A percentile compares a stretch with the other conserved stretches of the same genome.
Conservation (phyloP, 2,888 invertebrate genomes). For the Dyspetes luteomarginatus region DNA sequence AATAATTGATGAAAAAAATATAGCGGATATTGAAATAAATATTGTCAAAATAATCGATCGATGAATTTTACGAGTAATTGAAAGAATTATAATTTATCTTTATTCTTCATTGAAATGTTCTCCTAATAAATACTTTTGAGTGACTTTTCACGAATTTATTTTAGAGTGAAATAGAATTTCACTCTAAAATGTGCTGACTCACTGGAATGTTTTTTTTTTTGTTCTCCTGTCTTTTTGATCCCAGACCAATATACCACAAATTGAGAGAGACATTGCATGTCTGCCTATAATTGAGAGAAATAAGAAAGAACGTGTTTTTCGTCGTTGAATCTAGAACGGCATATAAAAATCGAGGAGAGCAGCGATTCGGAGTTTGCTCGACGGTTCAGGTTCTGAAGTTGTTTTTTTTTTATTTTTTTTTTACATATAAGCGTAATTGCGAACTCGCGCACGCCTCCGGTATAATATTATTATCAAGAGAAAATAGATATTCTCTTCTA, state of each 20-base stretch:
- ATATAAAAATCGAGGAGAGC: constrained; percentile 16
- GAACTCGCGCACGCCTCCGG: not conserved
- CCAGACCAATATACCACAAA: not conserved
- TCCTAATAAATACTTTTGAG: not conserved
- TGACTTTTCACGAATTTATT: not conserved
- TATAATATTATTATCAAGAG: constrained; percentile 42
- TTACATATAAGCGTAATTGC: not conserved
- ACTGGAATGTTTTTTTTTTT: constrained; percentile 2
- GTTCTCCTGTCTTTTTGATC: constrained; percentile 33
- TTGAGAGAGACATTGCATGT: constrained; percentile 38
- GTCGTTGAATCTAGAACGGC: constrained; percentile 32
- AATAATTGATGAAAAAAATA: no score
- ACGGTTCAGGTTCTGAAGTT: constrained; percentile 37
- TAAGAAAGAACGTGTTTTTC: constrained; percentile 22
- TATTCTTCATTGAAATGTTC: no score
- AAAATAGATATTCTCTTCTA: constrained; percentile 37
- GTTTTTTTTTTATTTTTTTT: constrained; percentile 13
- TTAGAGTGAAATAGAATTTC: constrained; percentile 23
- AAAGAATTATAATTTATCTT: not conserved
- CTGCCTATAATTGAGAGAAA: constrained; percentile 16
- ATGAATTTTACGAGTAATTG: not conserved
- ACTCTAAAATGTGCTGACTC: constrained; percentile 16
- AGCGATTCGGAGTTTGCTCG: constrained; percentile 39
- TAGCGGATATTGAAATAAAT: no score
- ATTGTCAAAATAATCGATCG: no score